These are phyloP conservation scores for Neoitamus cyanurus DNA, from an alignment of 2,888 invertebrate species.

Conservation along the genomic window DNA sequence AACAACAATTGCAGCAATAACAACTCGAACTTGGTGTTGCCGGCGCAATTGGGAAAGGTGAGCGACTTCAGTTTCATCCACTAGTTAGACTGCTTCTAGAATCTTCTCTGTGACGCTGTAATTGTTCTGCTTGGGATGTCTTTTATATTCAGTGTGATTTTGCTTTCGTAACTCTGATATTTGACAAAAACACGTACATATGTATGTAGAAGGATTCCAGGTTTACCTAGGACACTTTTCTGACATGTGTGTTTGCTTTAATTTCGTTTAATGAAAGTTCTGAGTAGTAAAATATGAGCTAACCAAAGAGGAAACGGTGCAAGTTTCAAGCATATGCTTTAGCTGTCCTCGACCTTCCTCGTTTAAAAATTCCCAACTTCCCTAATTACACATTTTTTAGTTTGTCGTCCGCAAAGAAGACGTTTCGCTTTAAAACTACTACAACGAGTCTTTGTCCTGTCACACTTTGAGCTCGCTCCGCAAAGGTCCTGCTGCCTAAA, in stretches of 20 bases:
- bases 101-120: neutral
- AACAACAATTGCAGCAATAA: constrained; percentile 56
- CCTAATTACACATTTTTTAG: neutral
- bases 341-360: neutral
- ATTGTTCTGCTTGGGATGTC: neutral
- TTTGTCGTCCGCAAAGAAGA: neutral
- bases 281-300: neutral
- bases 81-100: neutral
- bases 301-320: neutral
- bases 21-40: constrained; percentile 64
- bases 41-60: constrained; percentile 58
- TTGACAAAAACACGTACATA: neutral
- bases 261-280: neutral
- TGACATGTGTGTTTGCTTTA: neutral
- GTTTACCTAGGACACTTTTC: neutral
- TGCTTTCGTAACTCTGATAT: neutral
- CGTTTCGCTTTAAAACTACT: neutral
- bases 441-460: neutral
- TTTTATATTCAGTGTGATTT: neutral
- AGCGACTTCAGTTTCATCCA: neutral
- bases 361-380: neutral
- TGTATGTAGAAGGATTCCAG: neutral
- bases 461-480: neutral
- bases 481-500: neutral
- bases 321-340: neutral